These are phyloP conservation scores for Rhagoletis zephyria DNA, from an alignment of 1,140 invertebrate species.

Conservation along the genomic window DNA sequence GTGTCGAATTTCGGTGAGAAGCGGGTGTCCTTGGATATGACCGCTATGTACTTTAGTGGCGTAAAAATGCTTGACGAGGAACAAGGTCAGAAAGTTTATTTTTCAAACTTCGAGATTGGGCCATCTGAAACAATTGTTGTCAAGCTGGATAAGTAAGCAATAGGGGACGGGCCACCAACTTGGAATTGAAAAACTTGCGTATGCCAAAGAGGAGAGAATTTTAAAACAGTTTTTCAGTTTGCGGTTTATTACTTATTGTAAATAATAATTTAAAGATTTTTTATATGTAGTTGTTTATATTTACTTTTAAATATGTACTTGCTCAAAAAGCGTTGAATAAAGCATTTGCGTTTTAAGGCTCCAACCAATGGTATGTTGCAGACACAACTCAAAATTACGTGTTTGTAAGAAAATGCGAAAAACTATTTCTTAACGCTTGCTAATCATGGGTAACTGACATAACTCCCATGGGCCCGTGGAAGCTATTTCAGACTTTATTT, in stretches of 20 bases:
- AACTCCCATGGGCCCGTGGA: too few species aligned
- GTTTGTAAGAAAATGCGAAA: too few species aligned
- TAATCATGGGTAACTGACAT: too few species aligned
- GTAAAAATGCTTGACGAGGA: slow-evolving; percentile 78
- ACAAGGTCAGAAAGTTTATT: slow-evolving; percentile 78
- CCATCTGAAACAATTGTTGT: slow-evolving; percentile 79
- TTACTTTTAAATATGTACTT: slow-evolving; percentile 9
- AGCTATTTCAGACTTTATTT: too few species aligned
- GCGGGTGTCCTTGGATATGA: slow-evolving; percentile 79
- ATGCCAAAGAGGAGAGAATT: neutral
- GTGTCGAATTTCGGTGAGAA: slow-evolving; percentile 80
- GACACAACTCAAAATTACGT: too few species aligned
- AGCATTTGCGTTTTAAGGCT: neutral
- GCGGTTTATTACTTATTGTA: slow-evolving; percentile 7
- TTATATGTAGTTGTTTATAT: too few species aligned
- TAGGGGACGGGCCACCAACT: too few species aligned
- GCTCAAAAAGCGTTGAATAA: slow-evolving; percentile 6
- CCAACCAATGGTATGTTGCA: too few species aligned
- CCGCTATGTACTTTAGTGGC: slow-evolving; percentile 83
- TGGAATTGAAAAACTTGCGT: neutral
- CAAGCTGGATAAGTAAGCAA: slow-evolving; percentile 79
- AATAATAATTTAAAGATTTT: neutral
- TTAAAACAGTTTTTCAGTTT: neutral
- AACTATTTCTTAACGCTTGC: too few species aligned
- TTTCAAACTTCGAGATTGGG: slow-evolving; percentile 78